A percentile compares a stretch with the other conserved stretches of the same genome.
phyloP scores from a whole-genome alignment of 2,113 vertebrate genomes.

The Psittacula cyanocephala region DNA sequence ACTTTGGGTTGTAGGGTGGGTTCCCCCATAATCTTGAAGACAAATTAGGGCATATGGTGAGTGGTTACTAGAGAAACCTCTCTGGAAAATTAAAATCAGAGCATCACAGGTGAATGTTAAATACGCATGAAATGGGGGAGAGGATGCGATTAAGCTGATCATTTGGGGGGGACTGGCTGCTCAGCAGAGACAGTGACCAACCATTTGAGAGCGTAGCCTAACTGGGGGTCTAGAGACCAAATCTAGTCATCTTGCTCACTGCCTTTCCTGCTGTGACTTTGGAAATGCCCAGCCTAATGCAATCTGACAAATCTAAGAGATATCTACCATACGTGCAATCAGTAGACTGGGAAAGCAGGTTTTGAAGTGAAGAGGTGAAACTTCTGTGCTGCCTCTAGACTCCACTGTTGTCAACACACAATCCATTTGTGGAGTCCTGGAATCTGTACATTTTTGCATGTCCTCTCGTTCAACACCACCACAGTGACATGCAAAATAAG shows the following conservation, averaged over 20 bases:
- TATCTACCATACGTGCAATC: not conserved
- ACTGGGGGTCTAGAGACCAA: not conserved
- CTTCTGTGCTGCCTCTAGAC: accelerated
- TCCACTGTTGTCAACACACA: not conserved
- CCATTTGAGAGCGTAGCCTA: not conserved
- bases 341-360: not conserved
- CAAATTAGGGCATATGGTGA: not conserved
- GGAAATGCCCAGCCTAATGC: not conserved
- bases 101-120: slow-evolving; percentile 7
- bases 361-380: not conserved
- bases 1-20: not conserved
- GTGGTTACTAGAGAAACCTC: slow-evolving; percentile 5
- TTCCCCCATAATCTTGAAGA: not conserved
- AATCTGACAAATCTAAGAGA: not conserved
- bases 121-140: not conserved
- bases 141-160: not conserved
- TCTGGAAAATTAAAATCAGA: not conserved
- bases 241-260: not conserved
- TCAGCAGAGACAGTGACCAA: not conserved
- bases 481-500: not conserved
- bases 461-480: accelerated
- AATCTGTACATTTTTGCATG: accelerated
- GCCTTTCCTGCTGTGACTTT: not conserved
- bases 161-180: not conserved
- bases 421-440: not conserved